These are phyloP conservation scores for Acrobasis consociella DNA, from an alignment of 2,888 invertebrate genomes.

Conservation along the genomic window DNA sequence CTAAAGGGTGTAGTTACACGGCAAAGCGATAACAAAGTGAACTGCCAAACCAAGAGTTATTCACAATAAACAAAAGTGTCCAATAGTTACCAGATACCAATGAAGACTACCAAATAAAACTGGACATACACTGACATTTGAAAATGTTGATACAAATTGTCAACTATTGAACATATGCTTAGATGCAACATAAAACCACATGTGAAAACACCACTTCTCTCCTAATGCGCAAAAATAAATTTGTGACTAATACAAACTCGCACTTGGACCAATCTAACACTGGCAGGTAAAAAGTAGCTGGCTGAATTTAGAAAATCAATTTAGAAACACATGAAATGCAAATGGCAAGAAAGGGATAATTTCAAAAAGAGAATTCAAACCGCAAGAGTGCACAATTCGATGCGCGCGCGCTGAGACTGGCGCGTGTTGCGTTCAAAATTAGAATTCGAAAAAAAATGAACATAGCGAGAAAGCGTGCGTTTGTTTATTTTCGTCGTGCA, in stretches of 20 bases:
- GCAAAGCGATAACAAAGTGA: constrained; percentile 9
- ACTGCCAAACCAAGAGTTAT: constrained; percentile 18
- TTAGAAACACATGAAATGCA: constrained; percentile 19
- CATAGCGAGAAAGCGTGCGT: constrained; percentile 74
- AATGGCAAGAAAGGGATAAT: constrained; percentile 24
- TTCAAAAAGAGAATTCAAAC: constrained; percentile 39
- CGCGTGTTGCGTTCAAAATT: constrained; percentile 76
- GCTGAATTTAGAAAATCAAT: constrained; percentile 16
- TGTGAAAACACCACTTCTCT: not conserved
- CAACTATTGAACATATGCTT: not conserved
- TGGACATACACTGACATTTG: not conserved
- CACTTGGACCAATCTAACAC: not conserved
- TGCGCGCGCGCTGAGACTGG: constrained; percentile 71
- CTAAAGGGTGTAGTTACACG: not conserved
- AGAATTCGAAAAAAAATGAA: constrained; percentile 73
- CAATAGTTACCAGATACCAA: constrained; percentile 18
- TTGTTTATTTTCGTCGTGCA: constrained; percentile 60
- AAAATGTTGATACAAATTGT: not conserved
- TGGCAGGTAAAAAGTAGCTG: not conserved
- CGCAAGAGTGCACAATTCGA: constrained; percentile 59
- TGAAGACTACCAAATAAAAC: constrained; percentile 3
- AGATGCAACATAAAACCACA: not conserved
- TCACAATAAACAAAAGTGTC: constrained; percentile 12
- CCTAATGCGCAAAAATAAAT: not conserved
- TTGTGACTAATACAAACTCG: not conserved